phyloP scores from a whole-genome alignment of 2,888 invertebrate species.

The Dascillus cervinus region DNA sequence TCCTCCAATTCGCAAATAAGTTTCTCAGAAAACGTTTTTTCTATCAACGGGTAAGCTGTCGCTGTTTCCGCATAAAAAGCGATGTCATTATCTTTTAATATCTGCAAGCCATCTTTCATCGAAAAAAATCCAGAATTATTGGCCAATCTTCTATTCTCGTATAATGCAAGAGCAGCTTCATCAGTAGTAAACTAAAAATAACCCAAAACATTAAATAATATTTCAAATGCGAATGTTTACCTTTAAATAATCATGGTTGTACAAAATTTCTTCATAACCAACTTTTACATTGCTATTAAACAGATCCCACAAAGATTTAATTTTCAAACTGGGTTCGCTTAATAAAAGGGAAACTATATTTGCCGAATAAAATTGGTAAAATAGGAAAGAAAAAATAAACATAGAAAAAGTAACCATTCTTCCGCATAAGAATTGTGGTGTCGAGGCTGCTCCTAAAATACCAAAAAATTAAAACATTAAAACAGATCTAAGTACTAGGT shows the following conservation, averaged over 20 bases:
- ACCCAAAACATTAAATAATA: background rate
- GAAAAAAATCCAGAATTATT: slow-evolving; percentile 26
- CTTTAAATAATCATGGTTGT: slow-evolving; percentile 56
- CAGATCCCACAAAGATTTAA: slow-evolving; percentile 52
- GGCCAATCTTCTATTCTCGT: slow-evolving; percentile 44
- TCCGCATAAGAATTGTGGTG: slow-evolving; percentile 25
- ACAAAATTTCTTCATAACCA: slow-evolving; percentile 57
- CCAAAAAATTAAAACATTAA: too few relatives aligned
- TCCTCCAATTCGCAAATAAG: slow-evolving; percentile 35
- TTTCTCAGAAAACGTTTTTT: slow-evolving; percentile 27
- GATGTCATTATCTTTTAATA: slow-evolving; percentile 30
- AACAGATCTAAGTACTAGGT: too few relatives aligned
- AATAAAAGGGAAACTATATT: slow-evolving; percentile 60
- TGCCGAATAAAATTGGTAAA: slow-evolving; percentile 65
- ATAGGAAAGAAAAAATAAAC: slow-evolving; percentile 49
- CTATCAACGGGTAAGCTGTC: slow-evolving; percentile 34
- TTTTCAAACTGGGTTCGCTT: slow-evolving; percentile 53
- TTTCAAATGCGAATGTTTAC: slow-evolving; percentile 43
- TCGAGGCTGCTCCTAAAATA: slow-evolving; percentile 25
- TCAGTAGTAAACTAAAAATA: slow-evolving; percentile 51
- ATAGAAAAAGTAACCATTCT: slow-evolving; percentile 28
- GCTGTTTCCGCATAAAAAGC: slow-evolving; percentile 36
- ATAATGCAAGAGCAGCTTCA: slow-evolving; percentile 49
- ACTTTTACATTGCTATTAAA: slow-evolving; percentile 50
- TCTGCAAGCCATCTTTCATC: slow-evolving; percentile 25